Evolutionary conservation across 2,113 vertebrate species (phyloP).

Genomic region (Gallinago jamesoni): DNA sequence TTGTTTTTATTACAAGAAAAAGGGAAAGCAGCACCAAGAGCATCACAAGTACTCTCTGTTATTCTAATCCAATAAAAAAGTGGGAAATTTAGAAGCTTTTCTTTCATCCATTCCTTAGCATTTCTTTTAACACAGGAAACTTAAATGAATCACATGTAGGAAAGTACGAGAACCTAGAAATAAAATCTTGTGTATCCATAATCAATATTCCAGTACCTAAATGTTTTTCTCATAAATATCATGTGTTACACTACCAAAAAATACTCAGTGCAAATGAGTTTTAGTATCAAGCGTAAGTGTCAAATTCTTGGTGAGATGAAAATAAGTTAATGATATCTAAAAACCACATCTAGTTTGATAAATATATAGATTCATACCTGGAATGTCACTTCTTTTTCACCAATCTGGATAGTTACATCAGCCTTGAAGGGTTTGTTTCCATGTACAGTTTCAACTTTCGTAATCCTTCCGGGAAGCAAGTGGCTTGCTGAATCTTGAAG

Average conservation of each 20-base stretch:
- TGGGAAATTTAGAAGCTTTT: background rate
- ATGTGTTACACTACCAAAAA: background rate
- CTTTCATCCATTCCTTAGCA: background rate
- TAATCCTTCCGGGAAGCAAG: slow-evolving; percentile 66
- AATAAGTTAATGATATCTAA: background rate
- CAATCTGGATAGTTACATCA: slow-evolving; percentile 79
- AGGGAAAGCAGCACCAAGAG: background rate
- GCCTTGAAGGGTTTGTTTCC: slow-evolving; percentile 67
- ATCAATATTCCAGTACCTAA: background rate
- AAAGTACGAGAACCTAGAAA: background rate
- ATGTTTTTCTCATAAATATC: background rate
- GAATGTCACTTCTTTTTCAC: slow-evolving; percentile 81
- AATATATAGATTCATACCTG: slow-evolving; percentile 77
- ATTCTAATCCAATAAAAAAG: background rate
- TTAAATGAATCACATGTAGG: background rate
- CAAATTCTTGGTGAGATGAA: background rate
- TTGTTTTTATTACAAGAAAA: slow-evolving; percentile 18
- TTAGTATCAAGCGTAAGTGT: background rate
- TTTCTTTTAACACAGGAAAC: background rate
- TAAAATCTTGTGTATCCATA: background rate
- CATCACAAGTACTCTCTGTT: background rate
- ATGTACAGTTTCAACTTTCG: slow-evolving; percentile 65
- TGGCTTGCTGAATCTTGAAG: slow-evolving; percentile 77
- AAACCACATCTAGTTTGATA: background rate
- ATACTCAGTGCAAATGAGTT: background rate